A percentile compares a stretch with the other conserved stretches of the same genome.
These are phyloP conservation scores for Lepilemur ruficaudatus DNA, from an alignment of 2,797 vertebrate genomes.

Conservation along the genomic window DNA sequence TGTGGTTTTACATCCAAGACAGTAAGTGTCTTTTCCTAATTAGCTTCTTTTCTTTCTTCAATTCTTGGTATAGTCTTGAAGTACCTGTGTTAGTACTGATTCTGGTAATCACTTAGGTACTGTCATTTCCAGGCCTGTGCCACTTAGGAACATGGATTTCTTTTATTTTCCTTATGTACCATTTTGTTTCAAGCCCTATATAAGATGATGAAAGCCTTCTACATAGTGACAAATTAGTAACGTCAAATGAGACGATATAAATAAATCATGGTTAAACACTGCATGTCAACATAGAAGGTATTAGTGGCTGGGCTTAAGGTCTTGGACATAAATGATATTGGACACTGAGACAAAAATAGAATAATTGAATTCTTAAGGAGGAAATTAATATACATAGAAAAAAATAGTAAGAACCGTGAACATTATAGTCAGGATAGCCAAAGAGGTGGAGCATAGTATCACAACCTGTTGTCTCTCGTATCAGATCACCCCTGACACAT, in stretches of 20 bases:
- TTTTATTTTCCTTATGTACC: not conserved
- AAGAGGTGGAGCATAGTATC: not conserved
- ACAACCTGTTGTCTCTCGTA: rapidly evolving
- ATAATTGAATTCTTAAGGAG: not conserved
- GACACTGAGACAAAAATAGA: not conserved
- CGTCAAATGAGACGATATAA: not conserved
- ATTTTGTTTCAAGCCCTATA: not conserved
- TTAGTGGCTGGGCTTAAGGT: not conserved
- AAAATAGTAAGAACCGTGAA: not conserved
- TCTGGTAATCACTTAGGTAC: not conserved
- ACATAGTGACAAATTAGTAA: not conserved
- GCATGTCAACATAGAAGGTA: not conserved
- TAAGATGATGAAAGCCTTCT: not conserved
- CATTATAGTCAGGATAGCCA: not conserved
- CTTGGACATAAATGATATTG: not conserved
- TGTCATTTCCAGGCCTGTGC: not conserved
- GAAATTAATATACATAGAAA: not conserved
- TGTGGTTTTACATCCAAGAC: slow-evolving; percentile 94
- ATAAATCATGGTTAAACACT: not conserved
- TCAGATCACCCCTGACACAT: not conserved
- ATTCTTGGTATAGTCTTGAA: not conserved
- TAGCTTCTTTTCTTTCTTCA: not conserved
- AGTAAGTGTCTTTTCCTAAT: slow-evolving; percentile 87
- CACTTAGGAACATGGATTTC: not conserved
- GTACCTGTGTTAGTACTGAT: not conserved